phyloP scores from a whole-genome alignment of 2,888 invertebrate genomes.

The Bruchidius siliquastri region DNA sequence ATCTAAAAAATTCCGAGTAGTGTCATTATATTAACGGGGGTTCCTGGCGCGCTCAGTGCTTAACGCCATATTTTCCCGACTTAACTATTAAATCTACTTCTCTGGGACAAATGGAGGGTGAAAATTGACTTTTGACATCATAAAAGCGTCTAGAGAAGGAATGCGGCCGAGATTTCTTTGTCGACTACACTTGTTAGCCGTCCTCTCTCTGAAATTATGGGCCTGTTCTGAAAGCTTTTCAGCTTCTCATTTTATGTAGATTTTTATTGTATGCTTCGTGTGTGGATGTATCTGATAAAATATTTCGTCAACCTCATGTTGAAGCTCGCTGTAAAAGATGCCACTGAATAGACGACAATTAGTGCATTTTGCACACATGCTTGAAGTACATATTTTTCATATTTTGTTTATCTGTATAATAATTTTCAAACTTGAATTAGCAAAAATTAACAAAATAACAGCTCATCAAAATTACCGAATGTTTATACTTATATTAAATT shows the following conservation, averaged over 20 bases:
- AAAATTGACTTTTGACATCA: constrained; percentile 46
- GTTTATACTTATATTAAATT: no score
- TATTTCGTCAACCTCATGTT: not conserved
- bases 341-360: no score
- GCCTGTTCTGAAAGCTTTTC: not conserved
- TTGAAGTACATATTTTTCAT: no score
- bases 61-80: constrained; percentile 34
- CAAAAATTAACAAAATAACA: no score
- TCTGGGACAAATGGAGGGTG: constrained; percentile 45
- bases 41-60: constrained; percentile 15
- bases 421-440: no score
- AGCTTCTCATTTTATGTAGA: not conserved
- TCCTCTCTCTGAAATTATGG: not conserved
- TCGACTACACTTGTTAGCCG: not conserved
- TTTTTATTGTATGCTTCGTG: not conserved
- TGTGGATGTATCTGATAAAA: not conserved
- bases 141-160: constrained; percentile 40
- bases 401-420: no score
- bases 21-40: constrained; percentile 27
- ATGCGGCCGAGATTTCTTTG: constrained; percentile 14
- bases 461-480: no score
- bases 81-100: constrained; percentile 35
- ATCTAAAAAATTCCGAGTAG: constrained; percentile 7
- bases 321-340: no score
- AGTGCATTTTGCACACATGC: no score